Percentiles rank a stretch among this genome's conserved stretches.
These are phyloP conservation scores for Tauraco erythrolophus DNA, from an alignment of 2,113 vertebrate genomes.

Conservation along the genomic window DNA sequence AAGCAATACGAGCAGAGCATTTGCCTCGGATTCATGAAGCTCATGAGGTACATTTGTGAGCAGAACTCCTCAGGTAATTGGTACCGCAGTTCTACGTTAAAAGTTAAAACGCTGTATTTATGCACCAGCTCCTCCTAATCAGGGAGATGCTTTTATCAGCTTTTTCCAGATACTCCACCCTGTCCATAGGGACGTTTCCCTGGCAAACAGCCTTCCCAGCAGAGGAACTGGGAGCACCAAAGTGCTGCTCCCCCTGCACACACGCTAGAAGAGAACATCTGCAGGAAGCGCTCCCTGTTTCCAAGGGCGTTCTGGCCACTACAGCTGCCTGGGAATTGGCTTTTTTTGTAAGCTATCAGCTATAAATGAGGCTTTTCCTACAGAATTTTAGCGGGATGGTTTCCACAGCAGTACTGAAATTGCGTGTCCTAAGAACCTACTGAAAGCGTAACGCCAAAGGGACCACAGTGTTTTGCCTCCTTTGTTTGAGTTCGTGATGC, in stretches of 20 bases:
- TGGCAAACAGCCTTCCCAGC: rapidly evolving
- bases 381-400: background rate
- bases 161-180: background rate
- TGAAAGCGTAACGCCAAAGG: background rate
- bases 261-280: too few relatives aligned
- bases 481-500: background rate
- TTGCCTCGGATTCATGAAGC: conserved; percentile 91
- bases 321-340: background rate
- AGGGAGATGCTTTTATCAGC: background rate
- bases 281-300: rapidly evolving
- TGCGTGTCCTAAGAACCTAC: background rate
- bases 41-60: conserved; percentile 92
- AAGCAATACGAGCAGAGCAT: conserved; percentile 91
- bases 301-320: background rate
- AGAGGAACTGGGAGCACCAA: background rate
- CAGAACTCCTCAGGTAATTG: conserved; percentile 85
- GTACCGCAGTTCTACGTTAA: background rate
- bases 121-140: background rate
- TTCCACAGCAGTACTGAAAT: background rate
- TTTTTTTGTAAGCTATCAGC: background rate
- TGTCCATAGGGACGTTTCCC: rapidly evolving
- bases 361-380: background rate
- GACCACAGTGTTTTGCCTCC: background rate
- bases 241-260: background rate
- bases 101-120: rapidly evolving